phyloP scores from a whole-genome alignment of 2,888 invertebrate species.

The Scaptomyza cyrtandrae region DNA sequence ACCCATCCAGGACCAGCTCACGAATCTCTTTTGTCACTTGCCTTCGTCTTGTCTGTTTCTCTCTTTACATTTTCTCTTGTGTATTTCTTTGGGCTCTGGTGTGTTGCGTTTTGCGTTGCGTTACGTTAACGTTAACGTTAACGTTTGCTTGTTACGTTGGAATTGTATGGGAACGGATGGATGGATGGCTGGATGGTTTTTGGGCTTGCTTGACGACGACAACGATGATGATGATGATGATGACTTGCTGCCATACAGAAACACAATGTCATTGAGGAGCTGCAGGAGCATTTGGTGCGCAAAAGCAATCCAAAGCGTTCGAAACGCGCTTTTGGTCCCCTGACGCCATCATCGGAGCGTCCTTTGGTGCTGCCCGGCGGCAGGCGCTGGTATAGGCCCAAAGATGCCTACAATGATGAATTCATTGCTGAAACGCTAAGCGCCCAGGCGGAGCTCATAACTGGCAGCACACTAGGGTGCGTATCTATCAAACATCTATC shows the following conservation, averaged over 20 bases:
- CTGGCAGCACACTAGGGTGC: constrained; percentile 94
- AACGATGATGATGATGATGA: constrained; percentile 27
- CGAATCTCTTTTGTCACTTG: constrained; percentile 11
- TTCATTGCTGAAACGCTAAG: constrained; percentile 94
- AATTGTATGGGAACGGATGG: constrained; percentile 6
- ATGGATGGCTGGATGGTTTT: background rate
- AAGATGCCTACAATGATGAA: constrained; percentile 95
- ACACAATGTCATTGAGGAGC: constrained; percentile 85
- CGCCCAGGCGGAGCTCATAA: constrained; percentile 93
- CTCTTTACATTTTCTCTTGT: constrained; percentile 25
- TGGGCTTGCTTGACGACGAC: constrained; percentile 29
- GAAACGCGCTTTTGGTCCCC: constrained; percentile 86
- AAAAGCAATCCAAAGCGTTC: constrained; percentile 86
- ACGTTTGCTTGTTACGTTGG: constrained; percentile 10
- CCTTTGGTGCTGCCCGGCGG: constrained; percentile 92
- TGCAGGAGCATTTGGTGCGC: constrained; percentile 85
- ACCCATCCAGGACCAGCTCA: background rate
- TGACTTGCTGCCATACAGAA: constrained; percentile 66
- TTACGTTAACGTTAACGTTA: constrained; percentile 5
- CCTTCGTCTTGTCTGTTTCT: constrained; percentile 14
- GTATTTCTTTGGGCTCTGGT: constrained; percentile 15
- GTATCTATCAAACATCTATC: constrained; percentile 58
- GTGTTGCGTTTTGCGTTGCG: constrained; percentile 14
- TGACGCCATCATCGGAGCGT: constrained; percentile 88
- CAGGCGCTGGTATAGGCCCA: constrained; percentile 91